These are phyloP conservation scores for Drosophila triauraria DNA, from an alignment of 1,140 invertebrate species.

Conservation along the genomic window DNA sequence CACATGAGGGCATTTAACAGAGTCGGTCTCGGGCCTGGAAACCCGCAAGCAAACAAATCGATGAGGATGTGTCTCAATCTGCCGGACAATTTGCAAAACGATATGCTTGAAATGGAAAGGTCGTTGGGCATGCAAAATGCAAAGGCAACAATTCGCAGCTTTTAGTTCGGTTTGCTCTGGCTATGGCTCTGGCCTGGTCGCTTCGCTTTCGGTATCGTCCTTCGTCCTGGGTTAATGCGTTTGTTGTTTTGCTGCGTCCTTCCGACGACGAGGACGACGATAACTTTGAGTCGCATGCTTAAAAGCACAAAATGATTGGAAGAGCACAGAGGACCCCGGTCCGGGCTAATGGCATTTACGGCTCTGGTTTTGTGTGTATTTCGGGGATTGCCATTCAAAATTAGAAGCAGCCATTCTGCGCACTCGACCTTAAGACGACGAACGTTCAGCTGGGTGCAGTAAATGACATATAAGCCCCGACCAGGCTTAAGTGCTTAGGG, in stretches of 20 bases:
- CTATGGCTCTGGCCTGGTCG: not conserved
- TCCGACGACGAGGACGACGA: constrained; percentile 25
- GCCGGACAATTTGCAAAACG: constrained; percentile 72
- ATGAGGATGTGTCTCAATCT: constrained; percentile 66
- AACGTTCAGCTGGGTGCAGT: constrained; percentile 51
- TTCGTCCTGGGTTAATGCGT: constrained; percentile 52
- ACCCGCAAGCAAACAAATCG: constrained; percentile 69
- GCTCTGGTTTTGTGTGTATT: constrained; percentile 31
- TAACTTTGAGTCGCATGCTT: constrained; percentile 73
- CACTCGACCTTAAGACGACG: constrained; percentile 51
- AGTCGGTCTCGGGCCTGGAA: constrained; percentile 16
- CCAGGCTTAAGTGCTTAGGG: constrained; percentile 49
- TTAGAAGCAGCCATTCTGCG: constrained; percentile 38
- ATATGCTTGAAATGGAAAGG: constrained; percentile 53
- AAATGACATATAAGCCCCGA: constrained; percentile 63
- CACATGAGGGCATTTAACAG: constrained; percentile 74
- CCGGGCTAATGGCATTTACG: constrained; percentile 67
- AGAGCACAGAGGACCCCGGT: constrained; percentile 39
- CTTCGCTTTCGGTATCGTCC: constrained; percentile 8
- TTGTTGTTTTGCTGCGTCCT: constrained; percentile 55
- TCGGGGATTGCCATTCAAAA: constrained; percentile 49
- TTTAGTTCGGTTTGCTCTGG: constrained; percentile 30
- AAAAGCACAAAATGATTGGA: constrained; percentile 74
- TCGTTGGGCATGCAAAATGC: constrained; percentile 60
- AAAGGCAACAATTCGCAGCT: constrained; percentile 57